Percentiles rank a stretch among this genome's conserved stretches.
Conservation (phyloP, 2,797 vertebrate genomes). For the Hyperoplus immaculatus region DNA sequence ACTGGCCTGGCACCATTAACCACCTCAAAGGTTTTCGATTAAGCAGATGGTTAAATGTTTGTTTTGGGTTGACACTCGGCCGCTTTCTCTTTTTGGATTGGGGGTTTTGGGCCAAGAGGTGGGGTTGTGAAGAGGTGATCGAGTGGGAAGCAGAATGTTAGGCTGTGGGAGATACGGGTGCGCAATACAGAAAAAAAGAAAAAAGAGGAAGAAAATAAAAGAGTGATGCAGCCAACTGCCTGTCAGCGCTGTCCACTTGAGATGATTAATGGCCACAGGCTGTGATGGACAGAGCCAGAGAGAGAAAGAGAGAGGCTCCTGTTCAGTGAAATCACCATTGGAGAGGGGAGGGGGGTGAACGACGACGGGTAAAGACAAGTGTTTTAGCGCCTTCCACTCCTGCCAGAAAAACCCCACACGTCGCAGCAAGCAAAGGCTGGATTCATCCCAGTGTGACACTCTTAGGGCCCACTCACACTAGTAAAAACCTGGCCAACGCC, state of each 20-base stretch:
- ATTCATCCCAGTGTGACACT: conserved; percentile 53
- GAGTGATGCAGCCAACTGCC: conserved; percentile 80
- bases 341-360: conserved; percentile 29
- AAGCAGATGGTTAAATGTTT: conserved; percentile 79
- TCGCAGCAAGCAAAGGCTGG: conserved; percentile 33
- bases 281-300: conserved; percentile 81
- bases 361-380: conserved; percentile 56
- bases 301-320: conserved; percentile 66
- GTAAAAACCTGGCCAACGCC: too few species aligned
- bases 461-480: not conserved
- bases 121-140: conserved; percentile 25
- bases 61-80: conserved; percentile 70
- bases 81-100: conserved; percentile 51
- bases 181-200: conserved; percentile 39
- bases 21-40: conserved; percentile 73
- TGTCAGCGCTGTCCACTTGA: conserved; percentile 80
- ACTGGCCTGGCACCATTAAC: conserved; percentile 62
- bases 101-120: conserved; percentile 24
- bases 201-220: conserved; percentile 57
- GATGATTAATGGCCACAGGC: conserved; percentile 83
- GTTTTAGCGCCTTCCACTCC: conserved; percentile 53
- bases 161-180: conserved; percentile 50
- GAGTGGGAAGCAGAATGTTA: conserved; percentile 26
- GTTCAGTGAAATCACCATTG: conserved; percentile 66
- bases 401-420: conserved; percentile 58